Evolutionary conservation across 2,797 vertebrate genomes (phyloP).

Genomic region (Lerista edwardsae): DNA sequence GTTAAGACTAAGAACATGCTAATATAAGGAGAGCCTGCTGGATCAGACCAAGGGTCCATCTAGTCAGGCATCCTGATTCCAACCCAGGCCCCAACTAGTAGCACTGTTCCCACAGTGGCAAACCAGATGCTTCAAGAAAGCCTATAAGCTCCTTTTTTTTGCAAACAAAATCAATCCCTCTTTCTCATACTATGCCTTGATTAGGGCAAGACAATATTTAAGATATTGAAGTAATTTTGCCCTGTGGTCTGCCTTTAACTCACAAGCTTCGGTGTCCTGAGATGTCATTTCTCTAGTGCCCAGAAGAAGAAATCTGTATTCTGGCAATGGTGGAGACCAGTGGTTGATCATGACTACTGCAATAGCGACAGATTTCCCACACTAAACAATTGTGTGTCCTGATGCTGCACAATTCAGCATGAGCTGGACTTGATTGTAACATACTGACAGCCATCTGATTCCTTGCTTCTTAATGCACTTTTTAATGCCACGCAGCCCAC

Average conservation of each 20-base stretch:
- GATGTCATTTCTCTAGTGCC: not conserved
- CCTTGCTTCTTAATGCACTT: slow-evolving; percentile 22
- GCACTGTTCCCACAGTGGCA: too few species aligned
- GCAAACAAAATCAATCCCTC: not conserved
- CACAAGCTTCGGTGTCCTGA: not conserved
- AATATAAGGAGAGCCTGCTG: too few species aligned
- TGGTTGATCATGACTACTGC: not conserved
- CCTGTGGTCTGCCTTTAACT: not conserved
- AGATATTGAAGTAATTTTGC: not conserved
- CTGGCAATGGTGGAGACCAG: not conserved
- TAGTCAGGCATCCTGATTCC: too few species aligned
- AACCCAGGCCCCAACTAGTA: too few species aligned
- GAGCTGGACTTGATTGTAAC: slow-evolving; percentile 17
- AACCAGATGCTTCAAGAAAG: too few species aligned
- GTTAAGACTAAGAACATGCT: too few species aligned
- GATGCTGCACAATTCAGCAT: not conserved
- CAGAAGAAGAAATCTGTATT: not conserved
- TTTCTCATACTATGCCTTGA: not conserved
- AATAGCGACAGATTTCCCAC: slow-evolving; percentile 15
- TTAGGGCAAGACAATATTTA: not conserved
- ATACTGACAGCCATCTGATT: slow-evolving; percentile 20
- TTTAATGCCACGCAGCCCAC: slow-evolving; percentile 28
- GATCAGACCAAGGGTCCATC: too few species aligned
- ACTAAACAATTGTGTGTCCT: not conserved
- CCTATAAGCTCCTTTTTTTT: not conserved